Base-by-base conservation (phyloP, 2,888 invertebrate species). In the Cyrtodaria siliqua region DNA sequence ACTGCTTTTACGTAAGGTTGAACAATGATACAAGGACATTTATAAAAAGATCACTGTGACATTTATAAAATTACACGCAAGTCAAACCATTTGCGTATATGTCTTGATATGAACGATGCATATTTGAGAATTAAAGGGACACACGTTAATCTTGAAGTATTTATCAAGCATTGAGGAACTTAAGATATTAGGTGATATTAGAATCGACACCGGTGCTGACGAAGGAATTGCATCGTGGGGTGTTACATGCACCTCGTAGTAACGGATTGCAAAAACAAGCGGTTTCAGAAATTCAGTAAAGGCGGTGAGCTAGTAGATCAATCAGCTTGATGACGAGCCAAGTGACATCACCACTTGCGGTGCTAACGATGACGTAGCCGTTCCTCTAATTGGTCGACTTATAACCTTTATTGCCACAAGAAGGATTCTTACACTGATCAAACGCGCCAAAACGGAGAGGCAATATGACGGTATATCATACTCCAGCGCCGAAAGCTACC, bases 261-360 rank as follows among this genome's bases (percentile, higher is more conserved):
- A 2, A 87, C 85, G 4, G 90, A 90, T 69, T 86, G 88, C 59
- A 84, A 85, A 27, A 88, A 88, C 77, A 87, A 85, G 40, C 62
- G 86, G 8, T 83, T 90, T 50, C 90, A 90, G 66, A 90, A 90
- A 63, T 90, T 89, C 66, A 82, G 84, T 73, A 86, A 84, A 69
- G 79, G 74, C 38, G 90, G 90, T 8, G 86, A 87, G 26, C 84
- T 88, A 42, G 85, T 88, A 8, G 90, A 90, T 59, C 88, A 87
- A 88, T 3, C 87, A 87, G 56, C 70, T 90, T 24, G 86, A 85
- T 44, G 89, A 88, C 29, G 89, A 90, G 59, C 90, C 90, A 33
- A 78, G 87, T 57, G 90, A 88, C 69, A 82, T 90, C 59, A 86
- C 87, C 24, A 82, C 84, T 2, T 86, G 86, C 52, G 85, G 84